Base-by-base conservation (phyloP, 1,140 invertebrate genomes). In the Kradibia gibbosae region DNA sequence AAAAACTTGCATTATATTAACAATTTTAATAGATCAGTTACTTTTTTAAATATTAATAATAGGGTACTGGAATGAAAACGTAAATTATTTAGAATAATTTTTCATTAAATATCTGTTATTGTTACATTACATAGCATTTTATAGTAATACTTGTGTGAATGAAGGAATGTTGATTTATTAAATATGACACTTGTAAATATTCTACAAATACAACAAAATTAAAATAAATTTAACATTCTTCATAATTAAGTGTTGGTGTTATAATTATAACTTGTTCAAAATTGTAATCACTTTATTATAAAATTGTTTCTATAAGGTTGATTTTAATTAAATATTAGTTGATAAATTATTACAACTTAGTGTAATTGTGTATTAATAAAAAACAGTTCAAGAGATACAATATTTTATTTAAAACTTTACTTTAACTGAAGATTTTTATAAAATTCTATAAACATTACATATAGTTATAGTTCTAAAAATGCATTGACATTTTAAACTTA, bases 181-280 rank as follows among this genome's bases (percentile, higher is more conserved):
- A 72, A 13, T 20, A 50, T 28, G 48, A 71, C 36, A 55, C 55
- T 15, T 75, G 75, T 70, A 75, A 62, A 81, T 76, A 25, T 75
- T 67, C 25, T 81, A 50, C 70, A 76, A 77, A 70, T 81, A 50
- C 72, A 28, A 77, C 65, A 71, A 75, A 55, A 45, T 77, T 34
- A 60, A 13, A 65, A 67, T 67, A 36, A 65, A 78, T 67, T 67
- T 57, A 70, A 71, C 34, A 17, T 70, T 76, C 25, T 81, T 80
- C 20, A 50, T 53, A 34, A 75, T 48, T 62, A 50, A 60, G 25
- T 20, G 31, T 25, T 25, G 31, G 25, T 28, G 5, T 25, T 62
- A 62, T 62, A 62, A 28, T 28, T 62, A 62, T 28, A 28, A 8
- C 31, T 31, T 62, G 55, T n/a, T 22, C 7, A 57, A 5, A n/a